Evolutionary conservation across 2,797 vertebrate species (phyloP).

Genomic region (Gambelia wislizenii): DNA sequence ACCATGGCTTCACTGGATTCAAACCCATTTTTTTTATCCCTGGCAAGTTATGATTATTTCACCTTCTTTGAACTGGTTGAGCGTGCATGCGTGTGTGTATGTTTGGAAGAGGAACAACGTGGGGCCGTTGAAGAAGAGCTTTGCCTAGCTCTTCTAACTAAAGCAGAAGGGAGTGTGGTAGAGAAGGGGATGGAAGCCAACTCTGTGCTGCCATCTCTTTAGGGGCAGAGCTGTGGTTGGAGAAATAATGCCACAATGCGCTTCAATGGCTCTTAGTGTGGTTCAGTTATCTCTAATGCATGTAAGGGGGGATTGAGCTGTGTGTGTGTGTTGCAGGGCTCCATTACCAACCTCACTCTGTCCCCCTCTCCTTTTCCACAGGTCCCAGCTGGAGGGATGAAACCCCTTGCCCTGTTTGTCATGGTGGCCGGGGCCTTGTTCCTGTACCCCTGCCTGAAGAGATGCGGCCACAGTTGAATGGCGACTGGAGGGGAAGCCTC

Average conservation of each 20-base stretch:
- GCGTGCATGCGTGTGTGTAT: fast-evolving
- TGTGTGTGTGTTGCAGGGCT: neutral
- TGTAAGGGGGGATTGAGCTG: neutral
- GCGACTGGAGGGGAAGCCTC: neutral
- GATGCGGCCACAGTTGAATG: neutral
- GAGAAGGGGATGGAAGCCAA: too few species aligned
- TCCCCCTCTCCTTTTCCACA: neutral
- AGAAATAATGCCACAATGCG: neutral
- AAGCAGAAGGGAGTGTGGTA: neutral
- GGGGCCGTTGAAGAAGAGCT: neutral
- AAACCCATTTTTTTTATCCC: neutral
- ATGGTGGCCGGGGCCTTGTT: slow-evolving; percentile 68
- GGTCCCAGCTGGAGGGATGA: slow-evolving; percentile 51
- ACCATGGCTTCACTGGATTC: neutral
- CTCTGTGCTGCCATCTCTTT: neutral
- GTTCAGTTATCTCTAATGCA: neutral
- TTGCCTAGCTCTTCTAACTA: neutral
- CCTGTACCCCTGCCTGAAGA: slow-evolving; percentile 61
- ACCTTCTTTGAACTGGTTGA: neutral
- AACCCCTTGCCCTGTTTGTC: slow-evolving; percentile 69
- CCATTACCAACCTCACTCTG: neutral
- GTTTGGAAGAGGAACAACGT: neutral
- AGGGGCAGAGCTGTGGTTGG: neutral
- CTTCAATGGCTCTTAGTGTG: neutral
- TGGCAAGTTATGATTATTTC: neutral